These are phyloP conservation scores for Ia io DNA, from an alignment of 2,113 vertebrate species.

Conservation along the genomic window DNA sequence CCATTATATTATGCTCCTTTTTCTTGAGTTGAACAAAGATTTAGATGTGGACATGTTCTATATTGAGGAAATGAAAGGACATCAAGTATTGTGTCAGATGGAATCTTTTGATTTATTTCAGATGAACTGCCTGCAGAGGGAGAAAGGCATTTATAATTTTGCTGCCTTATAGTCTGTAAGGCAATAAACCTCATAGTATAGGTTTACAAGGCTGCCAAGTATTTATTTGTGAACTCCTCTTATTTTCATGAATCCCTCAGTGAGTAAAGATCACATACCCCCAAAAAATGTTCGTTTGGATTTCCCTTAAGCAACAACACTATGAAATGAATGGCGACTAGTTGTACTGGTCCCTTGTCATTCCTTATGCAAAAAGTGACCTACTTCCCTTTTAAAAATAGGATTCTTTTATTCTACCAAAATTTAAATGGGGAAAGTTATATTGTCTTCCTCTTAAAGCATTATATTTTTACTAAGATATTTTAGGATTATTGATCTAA, in stretches of 20 bases:
- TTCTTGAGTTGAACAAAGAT: not conserved
- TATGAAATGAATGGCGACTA: not conserved
- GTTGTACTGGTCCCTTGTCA: not conserved
- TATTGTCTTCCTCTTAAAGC: not conserved
- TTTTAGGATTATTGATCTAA: not conserved
- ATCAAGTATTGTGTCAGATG: not conserved
- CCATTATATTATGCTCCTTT: not conserved
- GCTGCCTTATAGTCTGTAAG: not conserved
- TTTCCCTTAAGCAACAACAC: not conserved
- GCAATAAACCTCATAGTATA: not conserved
- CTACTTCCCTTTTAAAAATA: not conserved
- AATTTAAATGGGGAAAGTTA: conserved; percentile 13
- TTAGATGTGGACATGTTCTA: not conserved
- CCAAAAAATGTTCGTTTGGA: not conserved
- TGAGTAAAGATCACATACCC: conserved; percentile 20
- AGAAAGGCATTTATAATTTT: conserved; percentile 9
- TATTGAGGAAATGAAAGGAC: conserved; percentile 14
- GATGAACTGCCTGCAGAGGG: not conserved
- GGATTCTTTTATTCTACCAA: not conserved
- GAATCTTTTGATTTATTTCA: conserved; percentile 34
- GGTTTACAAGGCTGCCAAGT: not conserved
- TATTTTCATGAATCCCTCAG: not conserved
- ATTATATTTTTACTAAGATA: not conserved
- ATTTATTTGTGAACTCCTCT: conserved; percentile 44
- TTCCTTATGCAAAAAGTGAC: conserved; percentile 22